Evolutionary conservation across 2,888 invertebrate species (phyloP).

Genomic region (Baccha elongata): DNA sequence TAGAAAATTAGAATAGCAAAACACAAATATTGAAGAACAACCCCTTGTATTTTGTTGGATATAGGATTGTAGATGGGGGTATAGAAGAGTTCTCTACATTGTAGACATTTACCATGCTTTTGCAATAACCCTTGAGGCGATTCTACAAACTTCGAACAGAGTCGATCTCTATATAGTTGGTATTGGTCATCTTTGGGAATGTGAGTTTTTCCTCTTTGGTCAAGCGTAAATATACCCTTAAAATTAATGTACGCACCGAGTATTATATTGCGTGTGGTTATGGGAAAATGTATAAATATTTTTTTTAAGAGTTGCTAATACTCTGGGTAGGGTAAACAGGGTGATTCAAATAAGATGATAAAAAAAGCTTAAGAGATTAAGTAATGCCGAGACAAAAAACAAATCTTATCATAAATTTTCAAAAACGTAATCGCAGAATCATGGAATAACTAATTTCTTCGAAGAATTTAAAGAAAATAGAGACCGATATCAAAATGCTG

Average conservation of each 20-base stretch:
- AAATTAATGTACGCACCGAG: conserved; percentile 9
- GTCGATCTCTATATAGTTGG: conserved; percentile 12
- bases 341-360: no score
- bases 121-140: conserved; percentile 43
- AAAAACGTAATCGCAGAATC: no score
- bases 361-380: no score
- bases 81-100: background rate
- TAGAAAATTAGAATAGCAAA: conserved; percentile 64
- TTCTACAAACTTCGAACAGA: background rate
- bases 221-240: conserved; percentile 33
- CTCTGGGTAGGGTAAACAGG: no score
- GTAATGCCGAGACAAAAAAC: no score
- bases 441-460: no score
- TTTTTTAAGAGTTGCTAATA: background rate
- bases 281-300: conserved; percentile 16
- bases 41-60: conserved; percentile 2
- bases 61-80: background rate
- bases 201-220: conserved; percentile 20
- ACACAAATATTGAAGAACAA: conserved; percentile 49
- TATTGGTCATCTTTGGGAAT: conserved; percentile 33
- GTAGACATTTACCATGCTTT: conserved; percentile 16
- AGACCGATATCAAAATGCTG: no score
- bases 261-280: background rate
- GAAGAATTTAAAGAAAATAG: no score
- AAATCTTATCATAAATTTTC: no score